Conservation (phyloP, 2,113 vertebrate species). For the Stigmatopora argus region DNA sequence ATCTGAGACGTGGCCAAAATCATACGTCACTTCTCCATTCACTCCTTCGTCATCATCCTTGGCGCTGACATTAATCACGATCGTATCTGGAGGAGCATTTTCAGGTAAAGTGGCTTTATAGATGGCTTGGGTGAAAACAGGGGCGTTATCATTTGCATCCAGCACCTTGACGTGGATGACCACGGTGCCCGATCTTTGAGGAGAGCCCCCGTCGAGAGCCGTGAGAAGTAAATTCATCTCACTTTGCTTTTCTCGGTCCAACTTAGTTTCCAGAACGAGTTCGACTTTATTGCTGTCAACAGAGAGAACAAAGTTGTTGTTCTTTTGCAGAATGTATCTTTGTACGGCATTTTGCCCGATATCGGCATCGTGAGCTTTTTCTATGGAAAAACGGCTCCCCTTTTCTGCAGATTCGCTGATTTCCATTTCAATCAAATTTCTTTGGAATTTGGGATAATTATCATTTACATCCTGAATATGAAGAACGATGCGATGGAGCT, state of each 20-base stretch:
- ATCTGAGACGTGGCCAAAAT: background rate
- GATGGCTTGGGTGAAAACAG: constrained; percentile 45
- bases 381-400: constrained; percentile 57
- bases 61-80: background rate
- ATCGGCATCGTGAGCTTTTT: constrained; percentile 71
- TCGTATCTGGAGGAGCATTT: background rate
- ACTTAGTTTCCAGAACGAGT: constrained; percentile 42
- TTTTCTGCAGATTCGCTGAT: constrained; percentile 25
- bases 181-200: constrained; percentile 51
- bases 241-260: constrained; percentile 49
- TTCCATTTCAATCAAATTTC: constrained; percentile 54
- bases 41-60: background rate
- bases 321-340: constrained; percentile 62
- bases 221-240: constrained; percentile 49
- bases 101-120: constrained; percentile 25
- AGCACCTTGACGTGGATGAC: constrained; percentile 53
- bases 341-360: constrained; percentile 71
- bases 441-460: constrained; percentile 55
- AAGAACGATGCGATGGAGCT: constrained; percentile 52
- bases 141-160: constrained; percentile 54
- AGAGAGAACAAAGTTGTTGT: constrained; percentile 64
- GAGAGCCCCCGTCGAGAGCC: constrained; percentile 56
- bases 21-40: background rate
- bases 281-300: constrained; percentile 47
- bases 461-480: constrained; percentile 65